phyloP scores from a whole-genome alignment of 1,140 invertebrate species.

The Zaprionus tsacasi region DNA sequence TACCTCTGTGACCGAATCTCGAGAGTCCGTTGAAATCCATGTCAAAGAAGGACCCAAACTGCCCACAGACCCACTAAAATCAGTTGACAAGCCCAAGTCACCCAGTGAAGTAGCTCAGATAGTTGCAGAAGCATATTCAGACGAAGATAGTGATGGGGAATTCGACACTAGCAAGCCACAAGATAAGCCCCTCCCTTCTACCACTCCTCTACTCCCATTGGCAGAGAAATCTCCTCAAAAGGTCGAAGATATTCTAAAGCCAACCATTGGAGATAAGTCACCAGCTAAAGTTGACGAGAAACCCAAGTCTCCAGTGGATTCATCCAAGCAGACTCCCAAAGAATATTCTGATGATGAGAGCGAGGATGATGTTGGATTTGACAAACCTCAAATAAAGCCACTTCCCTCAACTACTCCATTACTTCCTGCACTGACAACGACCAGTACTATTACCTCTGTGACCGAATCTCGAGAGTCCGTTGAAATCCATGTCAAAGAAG shows the following conservation, averaged over 20 bases:
- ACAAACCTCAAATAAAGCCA: neutral
- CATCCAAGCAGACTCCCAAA: neutral
- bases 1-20: constrained; percentile 16
- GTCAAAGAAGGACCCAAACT: neutral
- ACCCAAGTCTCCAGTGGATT: constrained; percentile 18
- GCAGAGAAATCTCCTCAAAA: constrained; percentile 6
- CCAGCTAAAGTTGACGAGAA: constrained; percentile 22
- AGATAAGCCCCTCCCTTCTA: constrained; percentile 18
- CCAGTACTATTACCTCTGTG: constrained; percentile 11
- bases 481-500: neutral
- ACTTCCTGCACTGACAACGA: neutral
- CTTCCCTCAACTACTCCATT: neutral
- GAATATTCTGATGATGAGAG: constrained; percentile 30
- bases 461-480: constrained; percentile 13
- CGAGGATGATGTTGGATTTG: constrained; percentile 9
- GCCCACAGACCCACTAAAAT: neutral
- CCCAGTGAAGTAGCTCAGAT: constrained; percentile 3
- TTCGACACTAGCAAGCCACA: constrained; percentile 11
- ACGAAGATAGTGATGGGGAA: constrained; percentile 19
- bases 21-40: neutral
- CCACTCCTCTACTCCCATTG: neutral
- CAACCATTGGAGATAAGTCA: constrained; percentile 6
- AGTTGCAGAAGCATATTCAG: constrained; percentile 17
- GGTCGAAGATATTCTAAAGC: constrained; percentile 8
- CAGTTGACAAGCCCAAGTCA: constrained; percentile 12